Evolutionary conservation across 2,797 vertebrate species (phyloP), one percentile per base, ranked within the genome.

Genomic region (Argya squamiceps): DNA sequence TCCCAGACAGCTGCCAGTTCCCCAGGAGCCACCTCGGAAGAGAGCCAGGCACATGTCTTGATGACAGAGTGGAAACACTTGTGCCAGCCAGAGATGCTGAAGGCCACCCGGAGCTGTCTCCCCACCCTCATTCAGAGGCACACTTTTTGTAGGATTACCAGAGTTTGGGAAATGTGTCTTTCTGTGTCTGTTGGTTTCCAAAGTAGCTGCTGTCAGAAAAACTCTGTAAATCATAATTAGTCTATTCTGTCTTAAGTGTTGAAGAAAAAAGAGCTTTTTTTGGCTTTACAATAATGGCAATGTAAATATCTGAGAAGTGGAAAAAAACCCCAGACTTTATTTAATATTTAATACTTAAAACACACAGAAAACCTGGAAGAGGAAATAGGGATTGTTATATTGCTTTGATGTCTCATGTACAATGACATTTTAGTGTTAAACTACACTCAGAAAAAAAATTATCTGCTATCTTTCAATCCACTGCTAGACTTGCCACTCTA

Each of bases 41-140:
- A n/a, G 56, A 55, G 67, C 18, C 50, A 18, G 59, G 20, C 30
- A 10, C 3, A 1, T 0, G 1, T 29, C 60, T 30, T 0, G 9
- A 32, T 69, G 60, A 65, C 1, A 5, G 39, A 52, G 34, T 18
- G 17, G 47, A 64, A 22, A 50, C 6, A 19, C 7, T 18, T 21
- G 30, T 49, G 24, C 24, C 14, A 11, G 29, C 8, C 55, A 10
- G 52, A 27, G 55, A 23, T 36, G 68, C 59, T 30, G 46, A 30
- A 60, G 46, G 24, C 68, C 37, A 18, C 34, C 46, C 0, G 0
- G 11, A 15, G 4, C 24, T 20, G 26, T 46, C 12, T 34, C 34
- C 37, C 26, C 0, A 4, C 55, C 11, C 17, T 76, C 7, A 0
- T 20, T 69, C 39, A 21, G 64, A 44, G 32, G 6, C 11, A 37